Percentiles rank a stretch among this genome's conserved stretches.
phyloP scores from a whole-genome alignment of 2,113 vertebrate genomes.

The Alosa alosa region DNA sequence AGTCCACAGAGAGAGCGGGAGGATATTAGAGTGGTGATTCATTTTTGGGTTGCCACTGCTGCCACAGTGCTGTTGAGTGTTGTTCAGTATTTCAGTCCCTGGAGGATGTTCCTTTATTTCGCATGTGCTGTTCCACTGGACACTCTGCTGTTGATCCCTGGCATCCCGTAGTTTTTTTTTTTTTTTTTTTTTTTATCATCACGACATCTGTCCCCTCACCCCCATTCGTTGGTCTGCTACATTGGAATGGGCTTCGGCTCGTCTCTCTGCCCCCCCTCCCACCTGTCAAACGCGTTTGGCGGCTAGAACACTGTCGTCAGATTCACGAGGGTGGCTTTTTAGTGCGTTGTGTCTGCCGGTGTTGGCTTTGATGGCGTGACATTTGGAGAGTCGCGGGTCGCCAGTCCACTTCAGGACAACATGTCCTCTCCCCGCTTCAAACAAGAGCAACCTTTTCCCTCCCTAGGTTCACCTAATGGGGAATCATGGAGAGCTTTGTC shows the following conservation, averaged over 20 bases:
- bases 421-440: not conserved
- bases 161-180: too few species aligned
- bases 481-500: not conserved
- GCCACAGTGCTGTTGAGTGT: slow-evolving; percentile 24
- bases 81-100: slow-evolving; percentile 25
- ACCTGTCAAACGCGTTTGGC: not conserved
- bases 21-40: slow-evolving; percentile 44
- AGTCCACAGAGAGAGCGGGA: slow-evolving; percentile 14
- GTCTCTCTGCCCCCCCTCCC: not conserved
- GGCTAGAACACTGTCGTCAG: not conserved
- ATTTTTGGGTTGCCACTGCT: slow-evolving; percentile 43
- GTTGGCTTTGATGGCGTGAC: slow-evolving; percentile 6
- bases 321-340: not conserved
- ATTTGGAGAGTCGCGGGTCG: slow-evolving; percentile 6
- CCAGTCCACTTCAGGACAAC: not conserved
- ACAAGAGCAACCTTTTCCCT: slow-evolving; percentile 7
- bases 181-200: not conserved
- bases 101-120: slow-evolving; percentile 23
- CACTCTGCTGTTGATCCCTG: slow-evolving; percentile 25
- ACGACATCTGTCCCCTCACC: slow-evolving; percentile 28
- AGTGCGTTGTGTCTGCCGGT: not conserved
- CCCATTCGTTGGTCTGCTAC: slow-evolving; percentile 37
- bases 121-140: not conserved
- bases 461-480: not conserved
- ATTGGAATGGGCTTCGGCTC: not conserved